Base-by-base conservation (phyloP, 2,113 vertebrate species). In the Ameiurus melas region DNA sequence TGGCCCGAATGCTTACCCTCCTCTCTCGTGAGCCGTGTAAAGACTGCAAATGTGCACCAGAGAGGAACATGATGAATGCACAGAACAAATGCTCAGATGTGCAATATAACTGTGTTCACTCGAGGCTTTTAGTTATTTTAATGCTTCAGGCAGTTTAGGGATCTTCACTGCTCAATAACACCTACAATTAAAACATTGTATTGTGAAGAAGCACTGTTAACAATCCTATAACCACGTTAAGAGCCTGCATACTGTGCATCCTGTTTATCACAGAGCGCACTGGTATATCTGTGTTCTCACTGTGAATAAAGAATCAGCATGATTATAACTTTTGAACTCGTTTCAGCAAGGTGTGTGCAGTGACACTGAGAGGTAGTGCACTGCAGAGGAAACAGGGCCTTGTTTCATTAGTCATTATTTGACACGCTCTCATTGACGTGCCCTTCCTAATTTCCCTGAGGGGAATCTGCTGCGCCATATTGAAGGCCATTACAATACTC, bases 401-500 rank as follows among this genome's bases (percentile, higher is more conserved):
- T 62, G 57, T 85, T 87, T 83, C 80, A 87, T 87, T 83, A 87
- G 86, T 87, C 86, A 87, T 75, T 87, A 62, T 87, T 51, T 75
- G 86, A 87, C 80, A 87, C 68, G 33, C 80, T 83, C 86, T 87
- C 86, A 87, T 87, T 87, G 86, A 87, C 80, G 4, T 62, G 86
- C 80, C 80, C 86, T 75, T 70, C n/a, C 64, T 87, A 71, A 80
- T 57, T 82, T 82, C 80, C 80, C 86, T 51, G 20, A 83, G 86
- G 80, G 86, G 68, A 83, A 87, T 83, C 80, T 75, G 66, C 55
- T 47, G 81, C 80, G 20, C 86, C 68, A 83, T 87, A 80, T 87
- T 62, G 70, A 87, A 87, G 86, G 55, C 86, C 68, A 83, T 87
- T 87, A 83, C 86, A 87, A 87, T 83, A 87, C 86, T 87, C 80